Base-by-base conservation (phyloP, 2,797 vertebrate species). In the Liasis olivaceus region DNA sequence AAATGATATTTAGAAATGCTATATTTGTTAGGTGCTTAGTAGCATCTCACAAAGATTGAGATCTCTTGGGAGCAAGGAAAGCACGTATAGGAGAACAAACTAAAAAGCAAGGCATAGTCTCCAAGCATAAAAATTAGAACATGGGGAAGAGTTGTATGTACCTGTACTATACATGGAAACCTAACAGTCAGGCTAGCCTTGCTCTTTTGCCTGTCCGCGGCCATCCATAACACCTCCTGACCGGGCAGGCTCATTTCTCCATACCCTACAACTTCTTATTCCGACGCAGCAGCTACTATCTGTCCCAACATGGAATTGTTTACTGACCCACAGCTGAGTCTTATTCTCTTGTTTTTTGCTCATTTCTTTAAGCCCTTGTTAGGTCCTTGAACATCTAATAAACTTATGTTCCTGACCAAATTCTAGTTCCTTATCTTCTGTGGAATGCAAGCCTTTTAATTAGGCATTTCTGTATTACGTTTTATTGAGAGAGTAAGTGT, bases 301-400 rank as follows among this genome's bases (percentile, higher is more conserved):
- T 26, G 1, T 64, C 62, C 84, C 56, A 20, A 7, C 28, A 26
- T 42, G 60, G 59, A 93, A 31, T 85, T 86, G 56, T 89, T 91
- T 93, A 56, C 88, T 93, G 58, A 28, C 59, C 90, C 88, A 92
- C 69, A 88, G 28, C 60, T 69, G 58, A 47, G 24, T 60, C 2
- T 60, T 72, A 9, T 28, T 87, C 85, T 63, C 47, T n/a, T 28
- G 47, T 17, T 59, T 51, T 87, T 58, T 58, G 13, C 9, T 86
- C 60, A 36, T 85, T 63, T 54, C 14, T 90, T 62, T 69, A 88
- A 85, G 26, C 66, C 85, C 85, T 93, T 87, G 28, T 4, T 85
- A 88, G 69, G 20, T 84, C 92, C 69, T 88, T 93, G 69, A 85
- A 77, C 90, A 91, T 66, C 92, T 90, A 90, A 93, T 91, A 91